Percentiles rank a stretch among this genome's conserved stretches.
Evolutionary conservation across 1,140 invertebrate genomes (phyloP).

Genomic region (Mactra quadrangularis): DNA sequence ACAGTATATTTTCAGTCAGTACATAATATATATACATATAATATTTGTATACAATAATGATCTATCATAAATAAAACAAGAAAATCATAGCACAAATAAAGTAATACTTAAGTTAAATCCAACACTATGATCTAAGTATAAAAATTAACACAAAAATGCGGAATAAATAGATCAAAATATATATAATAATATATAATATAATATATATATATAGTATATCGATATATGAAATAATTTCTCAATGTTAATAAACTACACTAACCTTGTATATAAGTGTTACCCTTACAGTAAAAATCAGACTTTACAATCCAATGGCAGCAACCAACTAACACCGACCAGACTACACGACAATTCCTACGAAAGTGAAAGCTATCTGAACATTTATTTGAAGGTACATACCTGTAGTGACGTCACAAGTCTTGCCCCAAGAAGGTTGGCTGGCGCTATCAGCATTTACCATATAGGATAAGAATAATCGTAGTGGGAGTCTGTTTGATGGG

Average conservation of each 20-base stretch:
- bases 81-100: no score
- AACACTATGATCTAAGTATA: no score
- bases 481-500: slow-evolving; percentile 38
- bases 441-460: slow-evolving; percentile 56
- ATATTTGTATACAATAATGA: no score
- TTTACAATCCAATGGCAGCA: background rate
- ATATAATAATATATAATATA: background rate
- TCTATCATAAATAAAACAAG: no score
- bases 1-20: no score
- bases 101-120: no score
- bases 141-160: no score
- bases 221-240: background rate
- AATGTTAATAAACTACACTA: background rate
- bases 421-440: slow-evolving; percentile 52
- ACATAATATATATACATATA: no score
- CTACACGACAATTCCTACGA: slow-evolving; percentile 54
- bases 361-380: slow-evolving; percentile 55
- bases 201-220: background rate
- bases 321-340: slow-evolving; percentile 48
- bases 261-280: slow-evolving; percentile 43
- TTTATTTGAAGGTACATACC: slow-evolving; percentile 55
- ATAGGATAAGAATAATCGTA: slow-evolving; percentile 46
- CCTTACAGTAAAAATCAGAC: slow-evolving; percentile 31
- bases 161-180: background rate
- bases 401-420: slow-evolving; percentile 49